These are phyloP conservation scores for Podocnemis expansa DNA, from an alignment of 2,113 vertebrate genomes.

Conservation along the genomic window DNA sequence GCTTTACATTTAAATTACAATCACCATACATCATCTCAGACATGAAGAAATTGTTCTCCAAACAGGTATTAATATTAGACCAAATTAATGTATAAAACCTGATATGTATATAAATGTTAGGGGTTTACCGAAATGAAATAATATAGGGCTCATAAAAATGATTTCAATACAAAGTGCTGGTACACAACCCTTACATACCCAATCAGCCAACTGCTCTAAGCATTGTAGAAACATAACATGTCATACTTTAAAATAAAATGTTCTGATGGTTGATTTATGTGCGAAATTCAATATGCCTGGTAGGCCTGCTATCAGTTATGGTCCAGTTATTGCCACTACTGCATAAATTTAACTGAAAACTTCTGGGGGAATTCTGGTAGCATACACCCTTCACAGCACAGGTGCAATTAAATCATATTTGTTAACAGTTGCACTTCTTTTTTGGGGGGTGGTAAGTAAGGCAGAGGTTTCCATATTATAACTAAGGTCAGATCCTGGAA, in stretches of 20 bases:
- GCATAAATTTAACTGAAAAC: conserved; percentile 50
- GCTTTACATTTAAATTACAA: rapidly evolving
- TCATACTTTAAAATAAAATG: background rate
- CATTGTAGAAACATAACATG: background rate
- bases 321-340: background rate
- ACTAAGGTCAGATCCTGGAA: background rate
- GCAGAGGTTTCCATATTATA: background rate
- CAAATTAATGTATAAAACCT: conserved; percentile 17
- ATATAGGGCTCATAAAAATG: conserved; percentile 24
- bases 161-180: background rate
- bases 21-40: background rate
- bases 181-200: background rate
- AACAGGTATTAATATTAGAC: conserved; percentile 11
- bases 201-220: background rate
- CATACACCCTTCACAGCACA: background rate
- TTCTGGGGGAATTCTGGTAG: conserved; percentile 78
- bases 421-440: background rate
- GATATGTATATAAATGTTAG: conserved; percentile 66
- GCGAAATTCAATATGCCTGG: conserved; percentile 54
- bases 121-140: conserved; percentile 69
- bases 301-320: background rate
- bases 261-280: background rate
- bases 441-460: background rate
- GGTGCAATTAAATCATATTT: conserved; percentile 29
- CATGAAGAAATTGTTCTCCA: background rate